Conservation (phyloP, 2,888 invertebrate genomes). For the Eristalis tenax region DNA sequence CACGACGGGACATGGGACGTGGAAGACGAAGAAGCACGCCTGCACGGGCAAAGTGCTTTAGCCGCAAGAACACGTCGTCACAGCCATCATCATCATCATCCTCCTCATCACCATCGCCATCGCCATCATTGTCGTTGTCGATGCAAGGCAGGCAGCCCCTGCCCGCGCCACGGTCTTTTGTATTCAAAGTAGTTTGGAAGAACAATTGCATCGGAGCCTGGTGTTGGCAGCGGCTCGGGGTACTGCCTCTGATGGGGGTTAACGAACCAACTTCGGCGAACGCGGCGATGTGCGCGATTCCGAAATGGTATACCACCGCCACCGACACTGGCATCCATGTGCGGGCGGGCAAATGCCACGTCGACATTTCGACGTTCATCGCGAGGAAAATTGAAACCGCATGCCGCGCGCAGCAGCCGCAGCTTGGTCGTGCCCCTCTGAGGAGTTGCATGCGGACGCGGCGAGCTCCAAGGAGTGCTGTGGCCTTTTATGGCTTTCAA, state of each 20-base stretch:
- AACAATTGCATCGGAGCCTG: constrained; percentile 47
- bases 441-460: constrained; percentile 5
- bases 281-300: constrained; percentile 30
- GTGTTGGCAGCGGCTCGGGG: constrained; percentile 24
- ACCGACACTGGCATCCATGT: constrained; percentile 8
- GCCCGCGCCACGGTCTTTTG: constrained; percentile 57
- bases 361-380: constrained; percentile 59
- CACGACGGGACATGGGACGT: not conserved
- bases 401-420: constrained; percentile 33
- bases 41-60: constrained; percentile 52
- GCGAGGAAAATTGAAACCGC: constrained; percentile 48
- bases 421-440: constrained; percentile 3
- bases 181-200: constrained; percentile 66
- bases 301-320: constrained; percentile 61
- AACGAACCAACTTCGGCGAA: constrained; percentile 53
- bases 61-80: constrained; percentile 61
- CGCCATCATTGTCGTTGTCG: constrained; percentile 1
- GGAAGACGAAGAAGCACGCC: not conserved
- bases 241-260: constrained; percentile 27
- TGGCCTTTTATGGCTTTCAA: constrained; percentile 61
- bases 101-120: constrained; percentile 6
- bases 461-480: constrained; percentile 5
- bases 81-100: constrained; percentile 46
- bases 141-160: constrained; percentile 20
- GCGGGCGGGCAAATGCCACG: constrained; percentile 28